phyloP scores from a whole-genome alignment of 1,140 invertebrate species.

The Drosophila ogumai region DNA sequence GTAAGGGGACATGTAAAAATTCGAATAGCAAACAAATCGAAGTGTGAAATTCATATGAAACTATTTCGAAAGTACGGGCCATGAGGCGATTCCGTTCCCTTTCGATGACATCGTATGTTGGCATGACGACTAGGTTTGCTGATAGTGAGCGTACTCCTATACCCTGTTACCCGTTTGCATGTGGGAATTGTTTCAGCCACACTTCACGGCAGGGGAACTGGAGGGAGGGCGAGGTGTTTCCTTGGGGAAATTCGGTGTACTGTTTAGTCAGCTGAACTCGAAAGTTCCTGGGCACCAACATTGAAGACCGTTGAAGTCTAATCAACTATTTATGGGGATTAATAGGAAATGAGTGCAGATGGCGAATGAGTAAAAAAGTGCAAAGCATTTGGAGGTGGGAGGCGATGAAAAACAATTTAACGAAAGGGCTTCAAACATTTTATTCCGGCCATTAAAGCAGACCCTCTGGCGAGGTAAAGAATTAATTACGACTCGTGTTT shows the following conservation, averaged over 20 bases:
- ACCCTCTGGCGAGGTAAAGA: slow-evolving; percentile 4
- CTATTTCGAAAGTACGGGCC: slow-evolving; percentile 16
- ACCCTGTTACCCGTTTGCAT: neutral
- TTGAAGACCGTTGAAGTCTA: slow-evolving; percentile 28
- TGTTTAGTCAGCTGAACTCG: slow-evolving; percentile 21
- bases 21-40: slow-evolving; percentile 24
- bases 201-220: neutral
- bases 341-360: slow-evolving; percentile 36
- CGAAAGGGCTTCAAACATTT: slow-evolving; percentile 8
- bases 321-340: slow-evolving; percentile 65
- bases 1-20: slow-evolving; percentile 34
- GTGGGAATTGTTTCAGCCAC: neutral
- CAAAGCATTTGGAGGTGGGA: neutral
- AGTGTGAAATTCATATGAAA: slow-evolving; percentile 39
- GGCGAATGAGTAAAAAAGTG: slow-evolving; percentile 1
- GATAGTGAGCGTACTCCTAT: neutral
- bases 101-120: slow-evolving; percentile 14
- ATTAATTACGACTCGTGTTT: slow-evolving; percentile 28
- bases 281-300: neutral
- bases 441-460: slow-evolving; percentile 8
- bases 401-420: slow-evolving; percentile 34
- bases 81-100: slow-evolving; percentile 8
- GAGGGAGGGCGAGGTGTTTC: neutral
- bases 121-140: neutral
- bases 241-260: slow-evolving; percentile 12